Conservation (phyloP, 2,113 vertebrate species). For the Taurulus bubalis region DNA sequence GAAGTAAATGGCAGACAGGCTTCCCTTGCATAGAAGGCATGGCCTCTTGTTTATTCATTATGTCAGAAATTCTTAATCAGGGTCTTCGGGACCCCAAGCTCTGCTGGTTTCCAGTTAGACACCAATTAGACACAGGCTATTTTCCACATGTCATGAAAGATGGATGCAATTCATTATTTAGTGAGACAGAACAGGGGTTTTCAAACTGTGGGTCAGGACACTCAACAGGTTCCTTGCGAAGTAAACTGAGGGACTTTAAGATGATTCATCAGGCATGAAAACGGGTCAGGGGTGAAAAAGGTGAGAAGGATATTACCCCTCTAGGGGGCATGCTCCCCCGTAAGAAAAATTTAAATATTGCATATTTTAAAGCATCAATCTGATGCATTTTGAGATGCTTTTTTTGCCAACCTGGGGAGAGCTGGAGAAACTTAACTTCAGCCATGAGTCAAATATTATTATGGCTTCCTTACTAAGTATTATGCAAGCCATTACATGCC, state of each 20-base stretch:
- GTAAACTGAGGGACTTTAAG: slow-evolving; percentile 1
- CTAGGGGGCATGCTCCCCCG: too few relatives aligned
- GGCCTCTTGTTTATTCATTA: slow-evolving; percentile 67
- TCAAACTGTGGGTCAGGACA: slow-evolving; percentile 35
- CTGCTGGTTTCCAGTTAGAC: slow-evolving; percentile 61
- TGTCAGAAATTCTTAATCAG: slow-evolving; percentile 65
- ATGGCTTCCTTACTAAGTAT: too few relatives aligned
- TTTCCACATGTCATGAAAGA: slow-evolving; percentile 55
- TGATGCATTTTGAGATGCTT: too few relatives aligned
- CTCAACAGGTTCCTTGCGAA: slow-evolving; percentile 16
- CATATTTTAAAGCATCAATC: too few relatives aligned
- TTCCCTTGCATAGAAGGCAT: slow-evolving; percentile 41
- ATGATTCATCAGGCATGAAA: too few relatives aligned
- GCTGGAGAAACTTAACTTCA: too few relatives aligned
- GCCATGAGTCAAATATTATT: too few relatives aligned
- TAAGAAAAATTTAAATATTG: too few relatives aligned
- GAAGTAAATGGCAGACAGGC: slow-evolving; percentile 62
- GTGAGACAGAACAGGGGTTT: slow-evolving; percentile 38
- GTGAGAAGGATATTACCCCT: too few relatives aligned
- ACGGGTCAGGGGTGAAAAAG: too few relatives aligned
- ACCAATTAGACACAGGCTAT: slow-evolving; percentile 47
- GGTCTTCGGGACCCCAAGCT: slow-evolving; percentile 45
- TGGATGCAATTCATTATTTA: slow-evolving; percentile 56
- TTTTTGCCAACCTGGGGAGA: too few relatives aligned
- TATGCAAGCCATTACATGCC: too few relatives aligned